Evolutionary conservation across 2,113 vertebrate genomes (phyloP), one percentile per base, ranked within the genome.

Genomic region (Pionites leucogaster): DNA sequence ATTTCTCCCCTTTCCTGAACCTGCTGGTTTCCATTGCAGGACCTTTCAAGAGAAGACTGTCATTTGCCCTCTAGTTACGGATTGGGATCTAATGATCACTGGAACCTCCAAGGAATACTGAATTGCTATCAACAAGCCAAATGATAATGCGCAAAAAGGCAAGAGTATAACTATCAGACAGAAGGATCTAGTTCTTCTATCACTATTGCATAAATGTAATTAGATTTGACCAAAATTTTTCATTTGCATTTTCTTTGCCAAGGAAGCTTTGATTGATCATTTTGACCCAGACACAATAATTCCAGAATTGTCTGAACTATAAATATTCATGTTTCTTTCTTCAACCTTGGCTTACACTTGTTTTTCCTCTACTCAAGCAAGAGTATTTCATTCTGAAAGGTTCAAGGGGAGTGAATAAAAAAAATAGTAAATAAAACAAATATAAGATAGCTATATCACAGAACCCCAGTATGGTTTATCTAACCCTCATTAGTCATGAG

Each of bases 241-340:
- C 64, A 55, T 92, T 88, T 0, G 1, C 12, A 18, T 67, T 94
- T 90, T 94, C 57, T 47, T 53, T 86, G 59, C 88, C 93, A 90
- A 70, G 41, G 37, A 81, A 92, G 52, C 1, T 72, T 82, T 33
- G 10, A 11, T 65, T 81, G 79, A 92, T 90, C 52, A 46, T 81
- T 92, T 90, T 94, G 89, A 90, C 87, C 85, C 88, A 96, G 89
- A 97, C 92, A 72, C 93, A 96, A 95, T 76, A 96, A 93, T 95
- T 90, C 86, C 50, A 78, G 64, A 86, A 71, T 71, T 86, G 75
- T 92, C 88, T 96, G 76, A 86, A 67, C 60, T 69, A 84, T 84
- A 95, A 94, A 94, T 92, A 92, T 78, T 95, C n/a, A 7, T 75
- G 35, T 86, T 90, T 92, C 41, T 91, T 82, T 88, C 50, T 81